Base-by-base conservation (phyloP, 1,140 invertebrate species). In the Harlomillsia oculata region DNA sequence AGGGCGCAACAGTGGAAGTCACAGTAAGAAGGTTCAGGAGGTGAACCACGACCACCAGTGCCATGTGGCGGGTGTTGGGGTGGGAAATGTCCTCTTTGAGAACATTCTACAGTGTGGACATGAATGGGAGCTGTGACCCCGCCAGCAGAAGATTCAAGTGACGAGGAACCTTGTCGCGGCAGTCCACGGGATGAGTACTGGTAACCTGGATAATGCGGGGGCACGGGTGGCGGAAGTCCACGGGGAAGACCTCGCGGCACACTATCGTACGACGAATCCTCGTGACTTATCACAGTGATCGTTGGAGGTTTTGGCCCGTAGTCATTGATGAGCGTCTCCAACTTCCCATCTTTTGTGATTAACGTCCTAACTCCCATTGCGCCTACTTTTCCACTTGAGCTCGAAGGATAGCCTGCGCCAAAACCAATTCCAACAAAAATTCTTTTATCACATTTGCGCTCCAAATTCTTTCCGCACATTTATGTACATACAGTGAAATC, bases 1-100 rank as follows among this genome's bases (percentile, higher is more conserved):
- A 94, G 76, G 28, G 89, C 85, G 73, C 89, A 92, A 72, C 89
- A 95, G 72, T 94, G 90, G 72, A 94, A 94, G 72, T 94, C 90
- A 75, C 90, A 94, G 69, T 91, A 87, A 29, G 79, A 77, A 30
- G 56, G 59, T 29, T 60, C 60, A 29, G 63, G 63, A 32, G 63
- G 61, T 40, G 62, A 56, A 25, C 51, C 61, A n/a, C 55, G 40
- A 25, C 59, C 62, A 16, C 55, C 64, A 25, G 54, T 29, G 26
- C 55, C 58, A 49, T 59, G 59, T 25, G 62, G 63, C 32, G 53
- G 63, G 34, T 65, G 54, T 65, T 76, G 74, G 39, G 56, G 56
- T 14, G 53, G 51, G 50, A 61, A 64, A 34, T 63, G 60, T n/a
- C 62, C 62, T 32, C 64, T 32, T 46, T 61, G 59, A 34, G 82